Base-by-base conservation (phyloP, 1,140 invertebrate genomes). In the Telenomus remus region DNA sequence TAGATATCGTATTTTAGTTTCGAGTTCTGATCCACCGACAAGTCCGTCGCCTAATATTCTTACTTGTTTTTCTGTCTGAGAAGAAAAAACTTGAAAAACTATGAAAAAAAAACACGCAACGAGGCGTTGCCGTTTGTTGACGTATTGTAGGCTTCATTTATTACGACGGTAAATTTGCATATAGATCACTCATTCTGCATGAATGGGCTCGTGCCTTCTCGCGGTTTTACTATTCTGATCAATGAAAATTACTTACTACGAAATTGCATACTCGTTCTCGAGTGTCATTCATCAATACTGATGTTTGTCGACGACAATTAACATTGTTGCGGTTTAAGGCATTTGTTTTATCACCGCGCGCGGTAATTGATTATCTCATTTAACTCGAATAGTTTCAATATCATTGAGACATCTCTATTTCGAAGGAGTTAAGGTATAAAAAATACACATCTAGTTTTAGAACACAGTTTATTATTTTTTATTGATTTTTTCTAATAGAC, bases 121-220 rank as follows among this genome's bases (percentile, higher is more conserved):
- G 14, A 50, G 66, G 66, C 57, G 63, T 68, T 70, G 55, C 46
- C 49, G 14, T 61, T 33, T 27, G 53, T 68, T 49, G 35, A 7
- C 35, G 47, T 33, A 66, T 70, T 65, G 63, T 64, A 66, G 69
- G 64, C 37, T 39, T 39, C 16, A 33, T 47, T 34, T 53, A 44
- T 44, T 13, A n/a, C 11, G 11, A 7, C 13, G 1, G 14, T 6
- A 46, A 50, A 72, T 77, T 68, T 68, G 48, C 68, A 76, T 76
- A 71, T 60, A 68, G 61, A 71, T 71, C 55, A 63, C 64, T 77
- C 63, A 77, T 77, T 77, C 68, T 77, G 66, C 68, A 63, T 72
- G 66, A 76, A 76, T 76, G 74, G 47, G 56, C 61, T 66, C 27
- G 15, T 76, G 54, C 59, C 65, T 76, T 75, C 72, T 69, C 53